Evolutionary conservation across 2,113 vertebrate genomes (phyloP).

Genomic region (Melanocharis versteri): DNA sequence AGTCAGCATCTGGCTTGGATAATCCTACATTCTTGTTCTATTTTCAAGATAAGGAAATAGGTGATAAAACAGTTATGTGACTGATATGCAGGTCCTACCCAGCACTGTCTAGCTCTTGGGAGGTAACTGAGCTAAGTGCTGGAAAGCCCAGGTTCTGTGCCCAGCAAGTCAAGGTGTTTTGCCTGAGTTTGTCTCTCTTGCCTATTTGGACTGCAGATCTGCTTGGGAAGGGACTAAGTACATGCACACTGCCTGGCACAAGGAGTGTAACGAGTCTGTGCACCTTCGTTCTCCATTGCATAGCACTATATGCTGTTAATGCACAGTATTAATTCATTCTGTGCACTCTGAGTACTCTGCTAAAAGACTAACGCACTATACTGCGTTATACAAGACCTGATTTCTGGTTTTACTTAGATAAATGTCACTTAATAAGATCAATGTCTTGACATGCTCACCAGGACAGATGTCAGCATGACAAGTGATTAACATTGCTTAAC

Average conservation of each 20-base stretch:
- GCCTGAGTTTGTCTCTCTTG: not conserved
- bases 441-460: not conserved
- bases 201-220: not conserved
- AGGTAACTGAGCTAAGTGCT: not conserved
- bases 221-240: not conserved
- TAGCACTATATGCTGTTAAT: not conserved
- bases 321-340: not conserved
- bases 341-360: not conserved
- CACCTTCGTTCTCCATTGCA: not conserved
- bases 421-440: not conserved
- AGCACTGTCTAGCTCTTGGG: not conserved
- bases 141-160: not conserved
- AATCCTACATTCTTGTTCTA: not conserved
- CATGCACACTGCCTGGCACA: not conserved
- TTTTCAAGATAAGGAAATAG: constrained; percentile 36
- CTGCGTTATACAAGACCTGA: not conserved
- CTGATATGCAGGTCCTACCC: not conserved
- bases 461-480: not conserved
- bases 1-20: constrained; percentile 20
- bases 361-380: not conserved
- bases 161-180: not conserved
- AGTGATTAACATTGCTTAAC: not conserved
- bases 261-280: rapidly evolving
- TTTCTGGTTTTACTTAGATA: not conserved
- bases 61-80: constrained; percentile 19